Percentiles rank a stretch among this genome's conserved stretches.
These are phyloP conservation scores for Sardina pilchardus DNA, from an alignment of 2,113 vertebrate species.

Conservation along the genomic window DNA sequence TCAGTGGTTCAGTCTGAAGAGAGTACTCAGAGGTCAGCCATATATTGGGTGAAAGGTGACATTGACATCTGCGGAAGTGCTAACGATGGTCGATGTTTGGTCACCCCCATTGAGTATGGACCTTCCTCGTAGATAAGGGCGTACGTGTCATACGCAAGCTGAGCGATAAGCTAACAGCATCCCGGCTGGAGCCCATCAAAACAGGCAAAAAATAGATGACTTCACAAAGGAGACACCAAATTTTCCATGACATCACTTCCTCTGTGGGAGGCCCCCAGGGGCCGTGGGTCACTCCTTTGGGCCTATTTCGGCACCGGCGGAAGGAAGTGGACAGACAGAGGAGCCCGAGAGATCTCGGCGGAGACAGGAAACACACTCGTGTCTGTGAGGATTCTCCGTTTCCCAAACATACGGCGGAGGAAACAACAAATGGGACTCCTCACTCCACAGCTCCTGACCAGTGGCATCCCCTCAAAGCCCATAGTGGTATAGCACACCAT, in stretches of 20 bases:
- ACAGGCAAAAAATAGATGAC: background rate
- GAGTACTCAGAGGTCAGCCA: background rate
- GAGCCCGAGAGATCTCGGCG: conserved; percentile 52
- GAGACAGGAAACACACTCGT: conserved; percentile 66
- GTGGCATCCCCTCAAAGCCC: background rate
- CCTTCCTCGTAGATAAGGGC: background rate
- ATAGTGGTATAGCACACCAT: too few species aligned
- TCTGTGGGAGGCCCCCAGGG: conserved; percentile 41
- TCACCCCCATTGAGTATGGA: background rate
- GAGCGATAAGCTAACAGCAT: background rate
- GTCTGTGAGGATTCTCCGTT: conserved; percentile 50
- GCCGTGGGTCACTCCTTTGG: conserved; percentile 60
- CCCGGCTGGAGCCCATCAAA: background rate
- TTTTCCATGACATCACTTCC: conserved; percentile 62
- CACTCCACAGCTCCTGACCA: background rate
- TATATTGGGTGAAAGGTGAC: background rate
- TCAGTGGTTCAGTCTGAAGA: background rate
- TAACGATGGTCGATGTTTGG: background rate
- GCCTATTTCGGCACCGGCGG: conserved; percentile 60
- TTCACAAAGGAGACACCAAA: conserved; percentile 48
- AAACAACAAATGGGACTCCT: conserved; percentile 58
- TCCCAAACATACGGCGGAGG: conserved; percentile 53
- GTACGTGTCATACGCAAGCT: background rate
- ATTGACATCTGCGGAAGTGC: background rate
- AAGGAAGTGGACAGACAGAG: conserved; percentile 64